Base-by-base conservation (phyloP, 2,113 vertebrate genomes). In the Apteryx owenii region DNA sequence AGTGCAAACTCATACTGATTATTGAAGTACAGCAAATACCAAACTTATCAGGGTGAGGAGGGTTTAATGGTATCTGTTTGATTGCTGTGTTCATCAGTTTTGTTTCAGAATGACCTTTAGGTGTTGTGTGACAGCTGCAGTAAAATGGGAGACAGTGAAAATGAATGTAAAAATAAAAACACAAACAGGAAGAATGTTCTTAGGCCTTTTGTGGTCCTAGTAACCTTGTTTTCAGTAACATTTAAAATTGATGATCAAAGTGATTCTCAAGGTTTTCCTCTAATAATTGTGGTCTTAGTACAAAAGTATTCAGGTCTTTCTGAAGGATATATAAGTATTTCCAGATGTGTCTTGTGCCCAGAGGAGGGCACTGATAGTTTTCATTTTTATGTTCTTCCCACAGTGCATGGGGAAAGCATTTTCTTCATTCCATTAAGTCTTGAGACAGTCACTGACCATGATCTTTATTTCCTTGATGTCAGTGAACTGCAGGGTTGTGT, bases 301-400 rank as follows among this genome's bases (percentile, higher is more conserved):
- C 29, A 31, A 36, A 61, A 88, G 9, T 40, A 26, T 5, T 65
- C 14, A 1, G 2, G 7, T 19, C 8, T 62, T 68, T 81, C 60
- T 78, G 44, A 46, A 46, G 29, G 12, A 26, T 69, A 2, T 46
- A 0, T 23, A 33, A 61, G 3, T 42, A 12, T 40, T 28, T 61
- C 23, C 60, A 25, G 6, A 38, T 91, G 38, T 46, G 71, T 86
- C 25, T 54, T 36, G 46, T 76, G 68, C 46, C 89, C 94, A 93
- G 97, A 94, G 95, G 95, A 96, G 91, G 94, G 90, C 97, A 95
- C 89, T 91, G 87, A n/a, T 94, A 3, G 28, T 40, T 92, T 22
- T 54, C 21, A 10, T 81, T 44, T 72, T 72, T 53, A n/a, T 5
- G 2, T 56, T 16, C 56, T 25, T 81, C 29, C 40, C 25, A 9